phyloP scores from a whole-genome alignment of 2,888 invertebrate species.

The Ceraclea dissimilis region DNA sequence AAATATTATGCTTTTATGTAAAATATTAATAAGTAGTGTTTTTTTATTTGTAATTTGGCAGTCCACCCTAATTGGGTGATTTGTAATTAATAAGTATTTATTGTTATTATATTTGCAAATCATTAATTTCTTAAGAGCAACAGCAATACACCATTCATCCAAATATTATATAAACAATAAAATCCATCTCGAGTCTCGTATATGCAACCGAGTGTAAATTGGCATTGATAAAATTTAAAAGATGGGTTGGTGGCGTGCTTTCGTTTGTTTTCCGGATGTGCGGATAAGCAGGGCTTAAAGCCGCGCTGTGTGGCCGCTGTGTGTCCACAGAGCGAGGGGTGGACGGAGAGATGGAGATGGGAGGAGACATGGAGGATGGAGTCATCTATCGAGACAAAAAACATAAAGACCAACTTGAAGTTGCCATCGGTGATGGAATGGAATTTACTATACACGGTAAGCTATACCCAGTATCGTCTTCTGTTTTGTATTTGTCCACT shows the following conservation, averaged over 20 bases:
- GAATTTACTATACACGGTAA: slow-evolving; percentile 87
- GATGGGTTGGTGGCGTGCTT: slow-evolving; percentile 37
- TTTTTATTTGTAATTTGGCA: no score
- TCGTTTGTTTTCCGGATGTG: slow-evolving; percentile 39
- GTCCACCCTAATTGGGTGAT: no score
- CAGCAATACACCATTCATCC: background rate
- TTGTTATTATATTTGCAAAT: background rate
- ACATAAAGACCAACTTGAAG: slow-evolving; percentile 82
- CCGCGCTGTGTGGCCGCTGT: slow-evolving; percentile 56
- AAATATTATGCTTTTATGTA: no score
- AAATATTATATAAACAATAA: slow-evolving; percentile 9
- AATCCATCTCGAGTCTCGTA: slow-evolving; percentile 1
- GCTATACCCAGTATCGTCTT: background rate
- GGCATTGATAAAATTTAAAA: slow-evolving; percentile 17
- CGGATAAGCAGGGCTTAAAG: slow-evolving; percentile 44
- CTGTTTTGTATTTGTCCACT: background rate
- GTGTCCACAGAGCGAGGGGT: slow-evolving; percentile 58
- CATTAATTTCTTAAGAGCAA: background rate
- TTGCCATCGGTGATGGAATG: slow-evolving; percentile 88
- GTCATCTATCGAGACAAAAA: slow-evolving; percentile 82
- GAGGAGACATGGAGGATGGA: slow-evolving; percentile 69
- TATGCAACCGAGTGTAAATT: background rate
- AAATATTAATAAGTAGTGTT: no score
- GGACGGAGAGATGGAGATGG: slow-evolving; percentile 57
- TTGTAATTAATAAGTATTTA: no score